Percentiles rank a stretch among this genome's conserved stretches.
Conservation (phyloP, 2,113 vertebrate species). For the Pangasianodon gigas region DNA sequence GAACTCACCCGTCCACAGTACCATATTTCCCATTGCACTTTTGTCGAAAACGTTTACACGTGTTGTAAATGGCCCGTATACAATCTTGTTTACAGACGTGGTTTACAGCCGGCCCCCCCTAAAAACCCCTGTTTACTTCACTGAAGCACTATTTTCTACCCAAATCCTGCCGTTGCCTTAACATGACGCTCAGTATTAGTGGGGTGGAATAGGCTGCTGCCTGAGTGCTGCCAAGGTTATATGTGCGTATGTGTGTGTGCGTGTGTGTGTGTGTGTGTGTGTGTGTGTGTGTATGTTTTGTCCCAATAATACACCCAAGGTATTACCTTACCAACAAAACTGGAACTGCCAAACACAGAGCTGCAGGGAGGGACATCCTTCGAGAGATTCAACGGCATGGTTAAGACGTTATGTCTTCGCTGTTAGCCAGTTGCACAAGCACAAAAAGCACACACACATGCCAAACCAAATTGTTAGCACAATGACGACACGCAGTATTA, state of each 20-base stretch:
- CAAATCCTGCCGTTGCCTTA: constrained; percentile 57
- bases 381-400: background rate
- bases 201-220: constrained; percentile 52
- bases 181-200: constrained; percentile 55
- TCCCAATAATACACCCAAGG: constrained; percentile 23
- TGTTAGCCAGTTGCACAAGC: constrained; percentile 34
- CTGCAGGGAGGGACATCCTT: background rate
- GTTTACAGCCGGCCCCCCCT: constrained; percentile 52
- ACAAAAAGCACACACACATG: constrained; percentile 17
- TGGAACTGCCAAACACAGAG: constrained; percentile 31
- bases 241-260: constrained; percentile 37
- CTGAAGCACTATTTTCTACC: constrained; percentile 55
- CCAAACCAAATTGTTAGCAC: constrained; percentile 3
- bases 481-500: constrained; percentile 11
- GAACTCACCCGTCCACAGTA: constrained; percentile 17
- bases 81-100: constrained; percentile 56
- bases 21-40: constrained; percentile 44
- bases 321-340: background rate
- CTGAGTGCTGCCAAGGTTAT: constrained; percentile 48
- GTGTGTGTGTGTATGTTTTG: constrained; percentile 34
- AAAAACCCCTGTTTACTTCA: constrained; percentile 53
- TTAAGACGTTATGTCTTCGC: background rate
- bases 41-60: constrained; percentile 49
- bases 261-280: constrained; percentile 29
- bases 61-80: constrained; percentile 41